phyloP scores from a whole-genome alignment of 2,797 vertebrate genomes.

The Falco biarmicus region DNA sequence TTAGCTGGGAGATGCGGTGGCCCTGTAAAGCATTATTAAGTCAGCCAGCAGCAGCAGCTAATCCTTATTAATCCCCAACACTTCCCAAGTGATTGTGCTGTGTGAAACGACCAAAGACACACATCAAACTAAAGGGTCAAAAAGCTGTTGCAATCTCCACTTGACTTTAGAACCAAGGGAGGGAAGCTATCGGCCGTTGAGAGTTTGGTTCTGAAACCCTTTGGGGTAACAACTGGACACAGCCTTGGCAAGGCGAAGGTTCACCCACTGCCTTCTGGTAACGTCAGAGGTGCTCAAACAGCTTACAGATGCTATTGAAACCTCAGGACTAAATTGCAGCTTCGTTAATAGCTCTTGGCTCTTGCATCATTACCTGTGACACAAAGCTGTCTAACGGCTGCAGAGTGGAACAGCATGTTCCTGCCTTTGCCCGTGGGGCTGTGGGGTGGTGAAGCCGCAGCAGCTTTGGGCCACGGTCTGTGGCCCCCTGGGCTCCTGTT shows the following conservation, averaged over 20 bases:
- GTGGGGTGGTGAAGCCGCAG: neutral
- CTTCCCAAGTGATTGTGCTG: neutral
- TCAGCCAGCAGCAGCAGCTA: neutral
- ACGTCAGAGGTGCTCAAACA: neutral
- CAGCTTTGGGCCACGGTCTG: neutral
- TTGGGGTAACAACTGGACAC: neutral
- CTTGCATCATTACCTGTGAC: neutral
- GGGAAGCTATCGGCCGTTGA: neutral
- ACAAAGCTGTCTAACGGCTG: neutral
- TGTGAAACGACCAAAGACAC: neutral
- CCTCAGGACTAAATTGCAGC: neutral
- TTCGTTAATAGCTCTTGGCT: neutral
- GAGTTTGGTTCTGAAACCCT: neutral
- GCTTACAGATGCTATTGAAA: neutral
- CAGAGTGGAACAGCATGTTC: fast-evolving
- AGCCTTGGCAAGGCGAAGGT: fast-evolving
- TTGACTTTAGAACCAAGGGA: neutral
- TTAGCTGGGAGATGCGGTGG: neutral
- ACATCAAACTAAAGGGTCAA: neutral
- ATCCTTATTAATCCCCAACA: neutral
- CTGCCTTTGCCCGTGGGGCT: neutral
- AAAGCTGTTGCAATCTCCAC: neutral
- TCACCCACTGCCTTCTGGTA: neutral
- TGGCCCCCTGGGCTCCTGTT: fast-evolving
- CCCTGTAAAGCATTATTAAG: neutral